phyloP scores from a whole-genome alignment of 2,113 vertebrate species.

The Ptychochromis oligacanthus region DNA sequence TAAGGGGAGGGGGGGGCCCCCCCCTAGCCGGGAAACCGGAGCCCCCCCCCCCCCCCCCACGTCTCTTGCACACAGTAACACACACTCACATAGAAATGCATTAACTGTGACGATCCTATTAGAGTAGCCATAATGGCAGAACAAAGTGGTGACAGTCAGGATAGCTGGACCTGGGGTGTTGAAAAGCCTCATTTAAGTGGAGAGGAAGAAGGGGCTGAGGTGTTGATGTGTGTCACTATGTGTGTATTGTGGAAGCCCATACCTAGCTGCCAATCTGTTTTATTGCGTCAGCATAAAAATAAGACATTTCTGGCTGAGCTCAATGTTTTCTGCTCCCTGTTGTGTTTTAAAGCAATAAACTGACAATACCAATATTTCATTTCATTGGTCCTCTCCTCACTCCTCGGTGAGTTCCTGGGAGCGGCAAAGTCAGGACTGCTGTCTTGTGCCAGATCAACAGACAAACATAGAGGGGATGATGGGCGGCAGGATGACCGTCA shows the following conservation, averaged over 20 bases:
- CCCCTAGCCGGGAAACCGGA: slow-evolving; percentile 29
- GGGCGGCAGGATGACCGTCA: slow-evolving; percentile 60
- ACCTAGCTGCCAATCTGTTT: background rate
- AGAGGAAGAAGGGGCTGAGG: slow-evolving; percentile 2
- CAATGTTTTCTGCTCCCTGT: slow-evolving; percentile 18
- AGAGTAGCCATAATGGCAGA: slow-evolving; percentile 37
- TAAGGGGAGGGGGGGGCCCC: too few species aligned
- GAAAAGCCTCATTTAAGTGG: slow-evolving; percentile 35
- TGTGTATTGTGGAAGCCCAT: slow-evolving; percentile 4
- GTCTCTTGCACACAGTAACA: slow-evolving; percentile 12
- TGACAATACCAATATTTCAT: slow-evolving; percentile 36
- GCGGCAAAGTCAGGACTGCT: background rate
- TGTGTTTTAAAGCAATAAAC: slow-evolving; percentile 45
- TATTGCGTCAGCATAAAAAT: slow-evolving; percentile 44
- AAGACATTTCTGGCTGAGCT: slow-evolving; percentile 45
- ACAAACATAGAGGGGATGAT: slow-evolving; percentile 11
- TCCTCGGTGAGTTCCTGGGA: background rate
- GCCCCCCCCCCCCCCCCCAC: background rate
- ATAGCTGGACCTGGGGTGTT: slow-evolving; percentile 12
- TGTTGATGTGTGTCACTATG: slow-evolving; percentile 42
- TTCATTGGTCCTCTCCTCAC: background rate
- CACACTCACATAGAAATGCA: slow-evolving; percentile 26
- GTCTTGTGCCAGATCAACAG: slow-evolving; percentile 7
- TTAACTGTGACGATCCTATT: slow-evolving; percentile 56
- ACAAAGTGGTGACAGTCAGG: slow-evolving; percentile 36